Base-by-base conservation (phyloP, 2,797 vertebrate species). In the Syndactyla subalaris region DNA sequence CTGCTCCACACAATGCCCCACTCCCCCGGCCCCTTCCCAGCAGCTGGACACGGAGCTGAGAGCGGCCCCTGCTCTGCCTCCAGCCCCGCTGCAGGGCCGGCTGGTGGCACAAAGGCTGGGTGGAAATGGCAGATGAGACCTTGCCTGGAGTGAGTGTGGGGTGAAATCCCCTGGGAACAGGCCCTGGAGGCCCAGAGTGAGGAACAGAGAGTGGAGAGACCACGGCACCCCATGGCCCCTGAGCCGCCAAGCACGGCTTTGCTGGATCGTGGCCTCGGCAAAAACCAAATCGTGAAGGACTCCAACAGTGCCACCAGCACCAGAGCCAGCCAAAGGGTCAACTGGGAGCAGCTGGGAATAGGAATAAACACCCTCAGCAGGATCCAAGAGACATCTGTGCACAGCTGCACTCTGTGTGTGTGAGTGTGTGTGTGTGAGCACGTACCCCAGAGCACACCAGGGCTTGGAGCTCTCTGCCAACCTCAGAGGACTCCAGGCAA, bases 81-180 rank as follows among this genome's bases (percentile, higher is more conserved):
- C 0, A 15, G 6, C 6, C 41, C 46, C 34, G 0, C 2, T 1
- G 48, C 3, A 0, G 23, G 7, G 34, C 59, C 41, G 18, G 19
- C 2, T 3, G 34, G 2, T 17, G 4, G 67, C 63, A 2, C 23
- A 1, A 7, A 17, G 6, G 13, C 8, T 2, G 43, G 30, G 19
- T 12, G 18, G 49, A 29, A 49, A 15, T 2, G 27, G 8, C 11
- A 8, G n/a, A 3, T 6, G 21, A 1, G 14, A 4, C 7, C 62
- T 12, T 16, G 32, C 22, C 79, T 3, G 45, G 2, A 5, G 49
- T 3, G 46, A 21, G 6, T 58, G 34, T 23, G 84, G 72, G 68
- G 7, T 66, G 77, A 11, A 70, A 66, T 14, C 11, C 29, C 45
- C 14, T 4, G 9, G 62, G 75, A 88, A 43, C 19, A 6, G 52